Percentiles rank a stretch among this genome's conserved stretches.
phyloP scores from a whole-genome alignment of 2,113 vertebrate genomes.

The Antechinus stuartii region DNA sequence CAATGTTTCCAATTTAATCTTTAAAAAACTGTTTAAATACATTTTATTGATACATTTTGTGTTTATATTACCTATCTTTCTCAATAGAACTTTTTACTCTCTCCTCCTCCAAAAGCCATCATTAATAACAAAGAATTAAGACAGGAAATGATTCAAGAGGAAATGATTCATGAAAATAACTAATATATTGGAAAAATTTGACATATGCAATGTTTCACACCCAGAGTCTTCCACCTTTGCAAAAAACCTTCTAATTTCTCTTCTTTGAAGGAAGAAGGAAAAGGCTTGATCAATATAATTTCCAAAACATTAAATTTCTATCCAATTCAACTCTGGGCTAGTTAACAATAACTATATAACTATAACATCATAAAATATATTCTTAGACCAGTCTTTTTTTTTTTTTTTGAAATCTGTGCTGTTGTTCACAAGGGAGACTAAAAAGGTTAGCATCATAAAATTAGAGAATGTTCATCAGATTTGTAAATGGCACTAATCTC shows the following conservation, averaged over 20 bases:
- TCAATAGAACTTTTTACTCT: background rate
- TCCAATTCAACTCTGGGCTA: background rate
- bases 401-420: background rate
- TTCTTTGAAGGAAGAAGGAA: background rate
- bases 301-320: background rate
- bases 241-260: background rate
- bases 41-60: background rate
- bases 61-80: background rate
- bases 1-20: background rate
- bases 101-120: background rate
- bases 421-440: background rate
- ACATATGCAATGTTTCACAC: background rate
- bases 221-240: background rate
- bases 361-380: background rate
- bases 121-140: background rate
- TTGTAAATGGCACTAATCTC: background rate
- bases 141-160: background rate
- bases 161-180: background rate
- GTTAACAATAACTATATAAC: background rate
- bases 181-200: background rate
- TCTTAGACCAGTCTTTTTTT: background rate
- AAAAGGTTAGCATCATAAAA: background rate
- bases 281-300: background rate
- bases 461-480: background rate
- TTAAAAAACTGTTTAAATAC: background rate